Base-by-base conservation (phyloP, 2,888 invertebrate genomes). In the Bhutanitis thaidina region DNA sequence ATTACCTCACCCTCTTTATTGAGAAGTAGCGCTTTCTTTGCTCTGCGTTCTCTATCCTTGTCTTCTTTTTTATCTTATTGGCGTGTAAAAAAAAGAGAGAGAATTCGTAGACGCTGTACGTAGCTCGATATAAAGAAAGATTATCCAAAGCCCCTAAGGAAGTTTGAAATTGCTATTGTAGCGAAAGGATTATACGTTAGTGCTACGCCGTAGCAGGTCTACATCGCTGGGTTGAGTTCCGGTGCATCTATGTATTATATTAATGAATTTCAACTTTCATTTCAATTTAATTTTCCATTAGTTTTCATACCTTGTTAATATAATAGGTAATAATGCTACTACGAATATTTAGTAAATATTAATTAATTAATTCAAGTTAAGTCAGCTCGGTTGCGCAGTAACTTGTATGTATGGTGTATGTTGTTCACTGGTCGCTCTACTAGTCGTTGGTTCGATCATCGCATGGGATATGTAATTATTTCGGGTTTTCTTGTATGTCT, bases 101-200 rank as follows among this genome's bases (percentile, higher is more conserved):
- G 62, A 56, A 65, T 65, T 74, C 71, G 67, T 64, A 67, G 75
- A 77, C 78, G 69, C 74, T 75, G 71, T 76, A 78, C 77, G 74
- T 78, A 80, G 79, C 79, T 78, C 82, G 83, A 85, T 89, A 90
- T 89, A 89, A 90, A 90, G 90, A 90, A 90, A 90, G 90, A 90
- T 90, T 90, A 90, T 89, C 86, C 85, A 76, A 84, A 87, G 89
- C 86, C 90, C 90, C 90, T 86, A 88, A 90, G 90, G 89, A 90
- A 90, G 89, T 90, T 90, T 86, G 89, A 87, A 90, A 90, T 90
- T 90, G 90, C 90, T 89, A 87, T 90, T 90, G 89, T 90, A 90
- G 88, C 89, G 85, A 90, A 90, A 89, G 90, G 90, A 90, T 90
- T 90, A 90, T 90, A 90, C 80, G 90, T 85, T 87, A 84, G 83